phyloP scores from a whole-genome alignment of 2,888 invertebrate species.

The Agrochola lota region DNA sequence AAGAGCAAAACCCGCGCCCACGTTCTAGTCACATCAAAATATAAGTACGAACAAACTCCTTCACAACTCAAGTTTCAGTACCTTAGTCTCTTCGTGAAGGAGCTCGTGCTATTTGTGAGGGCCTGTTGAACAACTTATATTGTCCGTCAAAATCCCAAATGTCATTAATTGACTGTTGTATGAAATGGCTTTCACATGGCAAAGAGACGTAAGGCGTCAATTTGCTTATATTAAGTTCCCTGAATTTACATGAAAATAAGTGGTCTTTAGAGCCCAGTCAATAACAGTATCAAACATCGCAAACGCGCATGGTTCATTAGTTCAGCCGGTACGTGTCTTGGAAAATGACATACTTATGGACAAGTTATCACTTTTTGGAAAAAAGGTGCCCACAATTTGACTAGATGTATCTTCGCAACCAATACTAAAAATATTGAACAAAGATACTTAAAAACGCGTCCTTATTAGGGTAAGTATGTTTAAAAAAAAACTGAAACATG shows the following conservation, averaged over 20 bases:
- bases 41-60: background rate
- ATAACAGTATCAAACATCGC: no score
- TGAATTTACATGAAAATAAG: background rate
- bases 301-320: no score
- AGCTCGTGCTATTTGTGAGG: background rate
- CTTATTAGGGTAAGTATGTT: no score
- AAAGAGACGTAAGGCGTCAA: background rate
- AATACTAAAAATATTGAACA: no score
- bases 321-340: no score
- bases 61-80: background rate
- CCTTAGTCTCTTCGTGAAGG: no score
- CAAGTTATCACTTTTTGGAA: no score
- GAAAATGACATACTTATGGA: no score
- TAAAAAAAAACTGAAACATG: no score
- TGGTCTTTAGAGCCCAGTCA: background rate
- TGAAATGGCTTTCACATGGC: background rate
- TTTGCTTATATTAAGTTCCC: background rate
- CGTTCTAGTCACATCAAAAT: background rate
- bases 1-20: conserved; percentile 15
- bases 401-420: no score
- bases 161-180: background rate
- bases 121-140: background rate
- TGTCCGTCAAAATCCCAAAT: background rate
- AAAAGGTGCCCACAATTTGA: no score
- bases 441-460: no score